These are phyloP conservation scores for Oithona nana DNA, from an alignment of 2,888 invertebrate genomes.

Conservation along the genomic window DNA sequence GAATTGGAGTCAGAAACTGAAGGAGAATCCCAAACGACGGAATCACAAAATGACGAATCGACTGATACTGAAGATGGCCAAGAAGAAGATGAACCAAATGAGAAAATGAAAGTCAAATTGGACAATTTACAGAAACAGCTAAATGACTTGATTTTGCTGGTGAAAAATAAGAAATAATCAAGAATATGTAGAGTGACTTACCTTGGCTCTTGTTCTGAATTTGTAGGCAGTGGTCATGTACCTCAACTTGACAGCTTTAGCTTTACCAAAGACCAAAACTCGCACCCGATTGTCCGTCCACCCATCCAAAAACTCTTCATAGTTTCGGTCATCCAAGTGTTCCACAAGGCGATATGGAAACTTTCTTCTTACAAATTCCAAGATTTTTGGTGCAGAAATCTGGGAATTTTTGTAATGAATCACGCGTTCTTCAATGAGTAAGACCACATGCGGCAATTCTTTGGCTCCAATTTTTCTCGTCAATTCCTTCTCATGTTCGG, in stretches of 20 bases:
- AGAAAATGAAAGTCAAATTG: too few relatives aligned
- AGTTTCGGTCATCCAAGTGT: constrained; percentile 45
- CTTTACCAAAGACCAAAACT: constrained; percentile 50
- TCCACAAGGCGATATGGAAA: constrained; percentile 62
- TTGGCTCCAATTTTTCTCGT: constrained; percentile 47
- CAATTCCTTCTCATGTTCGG: constrained; percentile 17
- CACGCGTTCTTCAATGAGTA: constrained; percentile 61
- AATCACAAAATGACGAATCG: too few relatives aligned
- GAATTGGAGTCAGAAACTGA: too few relatives aligned
- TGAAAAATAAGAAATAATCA: too few relatives aligned
- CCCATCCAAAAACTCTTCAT: constrained; percentile 58
- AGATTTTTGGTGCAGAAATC: constrained; percentile 52
- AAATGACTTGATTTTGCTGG: too few relatives aligned
- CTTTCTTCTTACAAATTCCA: constrained; percentile 63
- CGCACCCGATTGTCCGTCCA: constrained; percentile 83
- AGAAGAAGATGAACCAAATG: too few relatives aligned
- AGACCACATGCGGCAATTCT: constrained; percentile 56
- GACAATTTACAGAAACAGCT: too few relatives aligned
- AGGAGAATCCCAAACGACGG: too few relatives aligned
- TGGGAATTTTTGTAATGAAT: constrained; percentile 61
- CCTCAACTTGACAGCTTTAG: constrained; percentile 54
- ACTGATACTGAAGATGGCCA: too few relatives aligned
- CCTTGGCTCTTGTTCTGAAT: constrained; percentile 60
- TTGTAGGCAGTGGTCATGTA: constrained; percentile 74
- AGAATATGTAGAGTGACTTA: too few relatives aligned